These are phyloP conservation scores for Sepioteuthis lessoniana DNA, from an alignment of 2,888 invertebrate genomes.

Conservation along the genomic window DNA sequence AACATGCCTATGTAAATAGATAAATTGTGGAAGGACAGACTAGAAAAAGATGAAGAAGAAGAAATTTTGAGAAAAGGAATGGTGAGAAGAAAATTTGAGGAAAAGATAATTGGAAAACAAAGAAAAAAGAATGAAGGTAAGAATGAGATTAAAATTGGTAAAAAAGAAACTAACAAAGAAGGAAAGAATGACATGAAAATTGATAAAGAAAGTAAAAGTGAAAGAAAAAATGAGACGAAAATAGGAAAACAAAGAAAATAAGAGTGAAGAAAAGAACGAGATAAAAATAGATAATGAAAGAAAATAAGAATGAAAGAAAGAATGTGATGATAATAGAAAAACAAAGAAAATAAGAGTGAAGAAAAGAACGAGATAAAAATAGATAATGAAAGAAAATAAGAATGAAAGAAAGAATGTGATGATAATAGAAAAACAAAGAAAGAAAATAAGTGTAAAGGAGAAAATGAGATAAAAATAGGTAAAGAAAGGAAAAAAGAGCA, in stretches of 20 bases:
- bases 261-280: background rate
- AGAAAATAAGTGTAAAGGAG: background rate
- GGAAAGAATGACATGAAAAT: too few relatives aligned
- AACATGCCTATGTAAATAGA: too few relatives aligned
- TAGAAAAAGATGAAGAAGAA: too few relatives aligned
- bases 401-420: background rate
- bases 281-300: background rate
- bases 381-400: background rate
- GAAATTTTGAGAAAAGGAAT: too few relatives aligned
- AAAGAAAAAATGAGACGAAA: background rate
- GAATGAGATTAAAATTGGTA: too few relatives aligned
- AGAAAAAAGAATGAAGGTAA: too few relatives aligned
- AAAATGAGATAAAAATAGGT: background rate
- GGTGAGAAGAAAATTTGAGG: too few relatives aligned
- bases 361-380: background rate
- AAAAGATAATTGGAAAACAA: too few relatives aligned
- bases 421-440: background rate
- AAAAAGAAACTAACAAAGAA: too few relatives aligned
- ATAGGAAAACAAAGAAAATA: background rate
- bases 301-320: background rate
- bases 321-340: background rate
- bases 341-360: background rate
- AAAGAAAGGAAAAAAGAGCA: background rate
- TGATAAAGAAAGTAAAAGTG: too few relatives aligned
- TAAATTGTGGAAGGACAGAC: too few relatives aligned